Evolutionary conservation across 2,888 invertebrate species (phyloP).

Genomic region (Lasioglossum calceatum): DNA sequence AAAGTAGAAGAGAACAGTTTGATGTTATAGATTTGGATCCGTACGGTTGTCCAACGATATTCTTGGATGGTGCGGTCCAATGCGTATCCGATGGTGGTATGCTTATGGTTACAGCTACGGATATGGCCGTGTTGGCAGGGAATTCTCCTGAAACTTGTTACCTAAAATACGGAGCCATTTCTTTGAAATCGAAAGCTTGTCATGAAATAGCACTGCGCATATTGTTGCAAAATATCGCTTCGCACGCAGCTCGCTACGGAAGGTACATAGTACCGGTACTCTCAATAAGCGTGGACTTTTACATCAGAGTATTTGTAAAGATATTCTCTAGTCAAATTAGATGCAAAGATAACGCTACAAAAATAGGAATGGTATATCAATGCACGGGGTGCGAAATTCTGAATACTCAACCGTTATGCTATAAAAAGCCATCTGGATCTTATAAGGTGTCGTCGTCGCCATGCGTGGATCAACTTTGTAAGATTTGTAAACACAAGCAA

Average conservation of each 20-base stretch:
- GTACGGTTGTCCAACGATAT: conserved; percentile 97
- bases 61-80: conserved; percentile 95
- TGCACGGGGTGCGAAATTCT: conserved; percentile 96
- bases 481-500: conserved; percentile 90
- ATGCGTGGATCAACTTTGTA: conserved; percentile 88
- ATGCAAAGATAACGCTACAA: conserved; percentile 95
- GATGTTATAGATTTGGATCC: conserved; percentile 98
- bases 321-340: conserved; percentile 91
- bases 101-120: conserved; percentile 97
- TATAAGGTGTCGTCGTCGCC: conserved; percentile 90
- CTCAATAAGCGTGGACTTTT: conserved; percentile 98
- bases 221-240: conserved; percentile 94
- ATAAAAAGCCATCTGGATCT: conserved; percentile 86
- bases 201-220: conserved; percentile 99
- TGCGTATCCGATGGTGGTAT: conserved; percentile 93
- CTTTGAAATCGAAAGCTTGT: conserved; percentile 93
- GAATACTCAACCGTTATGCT: conserved; percentile 91
- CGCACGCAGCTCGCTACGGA: conserved; percentile 96
- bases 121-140: conserved; percentile 98
- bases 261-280: conserved; percentile 96
- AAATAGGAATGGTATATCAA: conserved; percentile 94
- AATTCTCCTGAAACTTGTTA: conserved; percentile 97
- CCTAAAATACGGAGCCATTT: conserved; percentile 96
- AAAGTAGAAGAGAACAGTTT: conserved; percentile 90
- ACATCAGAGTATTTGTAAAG: conserved; percentile 96